phyloP scores from a whole-genome alignment of 2,888 invertebrate genomes.

The Dendrolimus pini region DNA sequence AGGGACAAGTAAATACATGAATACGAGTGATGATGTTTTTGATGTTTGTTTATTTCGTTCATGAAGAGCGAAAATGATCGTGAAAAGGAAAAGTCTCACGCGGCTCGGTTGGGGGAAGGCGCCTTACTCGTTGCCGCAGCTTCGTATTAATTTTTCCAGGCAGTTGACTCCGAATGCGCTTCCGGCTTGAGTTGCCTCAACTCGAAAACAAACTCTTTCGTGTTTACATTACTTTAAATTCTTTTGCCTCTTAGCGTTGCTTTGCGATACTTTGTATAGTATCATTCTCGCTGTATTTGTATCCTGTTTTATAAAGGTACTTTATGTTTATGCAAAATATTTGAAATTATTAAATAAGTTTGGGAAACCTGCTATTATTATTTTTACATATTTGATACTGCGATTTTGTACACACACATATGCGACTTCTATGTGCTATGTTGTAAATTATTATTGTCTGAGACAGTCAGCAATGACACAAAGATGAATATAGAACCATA shows the following conservation, averaged over 20 bases:
- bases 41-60: slow-evolving; percentile 39
- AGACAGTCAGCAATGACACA: too few relatives aligned
- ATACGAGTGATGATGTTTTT: slow-evolving; percentile 31
- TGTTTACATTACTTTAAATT: slow-evolving; percentile 71
- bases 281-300: slow-evolving; percentile 46
- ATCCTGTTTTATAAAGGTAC: slow-evolving; percentile 24
- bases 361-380: too few relatives aligned
- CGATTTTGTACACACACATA: too few relatives aligned
- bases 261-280: slow-evolving; percentile 52
- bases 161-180: slow-evolving; percentile 72
- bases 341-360: too few relatives aligned
- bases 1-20: too few relatives aligned
- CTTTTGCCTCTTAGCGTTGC: slow-evolving; percentile 62
- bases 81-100: slow-evolving; percentile 35
- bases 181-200: slow-evolving; percentile 64
- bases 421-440: too few relatives aligned
- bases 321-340: too few relatives aligned
- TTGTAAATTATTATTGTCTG: too few relatives aligned
- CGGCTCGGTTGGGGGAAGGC: slow-evolving; percentile 22
- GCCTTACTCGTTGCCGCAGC: slow-evolving; percentile 43
- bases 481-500: too few relatives aligned
- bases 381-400: too few relatives aligned
- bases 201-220: slow-evolving; percentile 69
- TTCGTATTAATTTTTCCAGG: slow-evolving; percentile 71
- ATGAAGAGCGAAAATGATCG: slow-evolving; percentile 43